Conservation (phyloP, 2,888 invertebrate species). For the Drosophila limbata region DNA sequence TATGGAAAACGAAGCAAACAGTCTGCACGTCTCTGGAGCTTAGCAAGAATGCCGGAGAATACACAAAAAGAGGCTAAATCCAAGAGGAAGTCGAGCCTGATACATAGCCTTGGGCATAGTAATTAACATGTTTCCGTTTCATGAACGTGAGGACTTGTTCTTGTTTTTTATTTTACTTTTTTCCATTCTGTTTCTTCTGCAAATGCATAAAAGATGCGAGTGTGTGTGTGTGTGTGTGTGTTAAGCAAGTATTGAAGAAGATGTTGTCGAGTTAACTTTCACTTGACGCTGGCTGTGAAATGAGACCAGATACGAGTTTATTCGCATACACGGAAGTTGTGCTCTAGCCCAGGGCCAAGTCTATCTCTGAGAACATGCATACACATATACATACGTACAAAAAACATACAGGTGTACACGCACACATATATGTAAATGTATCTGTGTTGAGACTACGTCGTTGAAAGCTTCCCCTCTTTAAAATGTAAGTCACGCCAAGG, state of each 20-base stretch:
- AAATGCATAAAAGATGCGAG: constrained; percentile 55
- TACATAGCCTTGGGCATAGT: constrained; percentile 82
- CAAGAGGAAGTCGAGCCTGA: constrained; percentile 64
- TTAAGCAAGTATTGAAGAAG: constrained; percentile 56
- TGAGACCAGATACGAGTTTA: constrained; percentile 54
- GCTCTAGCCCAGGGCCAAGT: constrained; percentile 43
- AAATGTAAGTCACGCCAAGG: constrained; percentile 71
- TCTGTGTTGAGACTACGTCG: constrained; percentile 25
- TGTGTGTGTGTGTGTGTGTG: constrained; percentile 27
- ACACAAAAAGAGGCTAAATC: constrained; percentile 45
- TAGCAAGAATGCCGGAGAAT: constrained; percentile 22
- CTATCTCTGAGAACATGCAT: constrained; percentile 21
- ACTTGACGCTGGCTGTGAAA: constrained; percentile 60
- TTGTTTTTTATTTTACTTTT: not conserved
- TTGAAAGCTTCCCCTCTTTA: constrained; percentile 71
- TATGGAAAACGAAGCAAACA: constrained; percentile 21
- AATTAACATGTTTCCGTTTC: constrained; percentile 84
- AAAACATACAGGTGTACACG: constrained; percentile 6
- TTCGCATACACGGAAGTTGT: constrained; percentile 58
- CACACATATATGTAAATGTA: constrained; percentile 9
- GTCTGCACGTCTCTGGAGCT: constrained; percentile 40
- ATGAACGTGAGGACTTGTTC: constrained; percentile 44
- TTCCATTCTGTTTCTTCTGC: constrained; percentile 15
- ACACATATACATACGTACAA: constrained; percentile 4
- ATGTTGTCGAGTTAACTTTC: constrained; percentile 63